Base-by-base conservation (phyloP, 2,888 invertebrate species). In the Calameuta filiformis region DNA sequence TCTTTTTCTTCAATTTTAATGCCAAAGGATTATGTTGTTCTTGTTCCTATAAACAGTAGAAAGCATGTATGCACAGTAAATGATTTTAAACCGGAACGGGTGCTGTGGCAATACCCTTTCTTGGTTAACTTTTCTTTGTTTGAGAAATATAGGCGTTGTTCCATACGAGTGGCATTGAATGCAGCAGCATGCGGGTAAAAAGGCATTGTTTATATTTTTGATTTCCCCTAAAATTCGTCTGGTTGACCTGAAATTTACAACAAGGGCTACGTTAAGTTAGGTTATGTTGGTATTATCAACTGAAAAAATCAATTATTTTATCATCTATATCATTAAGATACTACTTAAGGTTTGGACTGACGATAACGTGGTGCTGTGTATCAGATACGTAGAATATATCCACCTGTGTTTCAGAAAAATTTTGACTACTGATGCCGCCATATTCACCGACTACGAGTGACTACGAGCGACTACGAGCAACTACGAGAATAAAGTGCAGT, bases 11-110 rank as follows among this genome's bases (percentile, higher is more conserved):
- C 0, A 91, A 85, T 69, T 92, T 91, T 11, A 92, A 89, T 90
- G 95, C 95, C 1, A 94, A 94, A 12, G 94, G 90, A 88, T 94
- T 95, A 89, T 94, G 93, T 79, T 95, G 94, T 15, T 94, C 92
- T 87, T 92, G 89, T 93, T 93, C 93, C 93, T 93, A 85, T 35
- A 90, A 91, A 83, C 80, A 77, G 79, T 31, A 34, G 78, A 75
- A 23, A 69, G 31, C 76, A 78, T 40, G 12, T 23, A 79, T 35
- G 73, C 69, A 79, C 35, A 76, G 73, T 69, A 9, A 23, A 56
- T 37, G 4, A 35, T n/a, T 68, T 69, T 34, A 69, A 73, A 71
- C 68, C 15, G 73, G 15, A 68, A 11, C 3, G 35, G 11, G 11
- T 35, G 35, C 33, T 77, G 33, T 30, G 69, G 15, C 23, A 35